These are phyloP conservation scores for Caenorhabditis doughertyi DNA, from an alignment of 2,888 invertebrate species.

Conservation along the genomic window DNA sequence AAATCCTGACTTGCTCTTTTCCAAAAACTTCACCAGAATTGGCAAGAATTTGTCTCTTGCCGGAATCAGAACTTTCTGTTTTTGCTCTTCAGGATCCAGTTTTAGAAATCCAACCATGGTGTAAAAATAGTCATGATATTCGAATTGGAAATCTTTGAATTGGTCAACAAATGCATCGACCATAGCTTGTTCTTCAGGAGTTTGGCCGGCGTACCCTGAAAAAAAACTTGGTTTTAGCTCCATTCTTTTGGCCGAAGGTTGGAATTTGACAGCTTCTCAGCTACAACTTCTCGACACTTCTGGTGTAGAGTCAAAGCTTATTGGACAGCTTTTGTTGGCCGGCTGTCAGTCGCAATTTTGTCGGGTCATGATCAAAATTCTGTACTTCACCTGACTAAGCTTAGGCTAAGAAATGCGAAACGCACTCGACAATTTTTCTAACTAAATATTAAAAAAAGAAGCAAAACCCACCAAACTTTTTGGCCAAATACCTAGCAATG, in stretches of 20 bases:
- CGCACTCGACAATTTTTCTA: no score
- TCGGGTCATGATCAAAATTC: no score
- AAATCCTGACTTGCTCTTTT: conserved; percentile 63
- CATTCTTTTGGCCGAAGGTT: no score
- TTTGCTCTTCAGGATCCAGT: conserved; percentile 39
- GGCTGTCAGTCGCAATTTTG: no score
- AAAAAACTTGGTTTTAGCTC: no score
- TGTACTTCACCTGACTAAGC: no score
- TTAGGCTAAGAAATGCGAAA: not conserved
- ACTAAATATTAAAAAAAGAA: no score
- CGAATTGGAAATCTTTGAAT: conserved; percentile 68
- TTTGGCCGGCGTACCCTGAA: conserved; percentile 59
- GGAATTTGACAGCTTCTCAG: not conserved
- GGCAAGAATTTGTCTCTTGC: conserved; percentile 62
- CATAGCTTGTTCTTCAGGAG: conserved; percentile 61
- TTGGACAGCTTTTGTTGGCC: no score
- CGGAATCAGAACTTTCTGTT: conserved; percentile 59
- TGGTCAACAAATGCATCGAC: conserved; percentile 69
- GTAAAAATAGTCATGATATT: conserved; percentile 65
- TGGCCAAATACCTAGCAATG: conserved; percentile 64
- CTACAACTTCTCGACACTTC: no score
- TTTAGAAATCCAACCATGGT: conserved; percentile 49
- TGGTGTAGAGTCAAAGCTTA: no score
- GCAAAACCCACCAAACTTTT: conserved; percentile 61
- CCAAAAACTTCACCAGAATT: conserved; percentile 42